A percentile compares a stretch with the other conserved stretches of the same genome.
phyloP scores from a whole-genome alignment of 1,140 invertebrate species.

The Ylistrum balloti region DNA sequence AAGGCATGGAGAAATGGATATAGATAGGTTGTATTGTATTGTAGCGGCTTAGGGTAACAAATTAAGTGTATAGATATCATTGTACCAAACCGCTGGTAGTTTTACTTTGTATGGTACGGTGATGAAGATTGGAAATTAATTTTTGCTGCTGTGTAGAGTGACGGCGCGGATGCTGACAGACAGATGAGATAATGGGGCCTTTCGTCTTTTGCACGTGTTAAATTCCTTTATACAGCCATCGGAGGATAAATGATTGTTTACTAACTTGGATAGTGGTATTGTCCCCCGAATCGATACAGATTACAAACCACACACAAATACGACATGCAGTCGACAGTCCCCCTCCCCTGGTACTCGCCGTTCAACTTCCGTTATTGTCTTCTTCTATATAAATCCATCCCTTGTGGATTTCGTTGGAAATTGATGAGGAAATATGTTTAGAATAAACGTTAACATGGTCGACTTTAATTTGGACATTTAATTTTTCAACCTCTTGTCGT shows the following conservation, averaged over 20 bases:
- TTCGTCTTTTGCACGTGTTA: constrained; percentile 38
- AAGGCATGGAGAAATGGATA: constrained; percentile 14
- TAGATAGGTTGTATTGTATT: background rate
- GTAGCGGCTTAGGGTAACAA: background rate
- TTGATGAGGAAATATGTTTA: constrained; percentile 24
- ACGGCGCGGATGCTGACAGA: background rate
- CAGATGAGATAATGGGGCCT: constrained; percentile 12
- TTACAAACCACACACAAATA: constrained; percentile 27
- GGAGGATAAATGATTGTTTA: constrained; percentile 39
- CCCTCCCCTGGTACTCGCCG: constrained; percentile 5
- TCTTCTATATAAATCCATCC: background rate
- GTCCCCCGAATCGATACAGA: constrained; percentile 23
- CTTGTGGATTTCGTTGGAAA: background rate
- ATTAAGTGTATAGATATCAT: constrained; percentile 19
- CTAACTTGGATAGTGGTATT: background rate
- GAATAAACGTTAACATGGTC: constrained; percentile 27
- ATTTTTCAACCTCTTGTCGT: constrained; percentile 26
- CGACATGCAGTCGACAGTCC: constrained; percentile 1
- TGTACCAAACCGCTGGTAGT: background rate
- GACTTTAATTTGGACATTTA: constrained; percentile 35
- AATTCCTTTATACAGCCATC: background rate
- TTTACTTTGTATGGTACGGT: background rate
- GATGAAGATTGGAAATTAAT: constrained; percentile 22
- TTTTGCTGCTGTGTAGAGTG: background rate
- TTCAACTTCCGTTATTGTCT: constrained; percentile 4